Evolutionary conservation across 2,888 invertebrate species (phyloP).

Genomic region (Diadromus collaris): DNA sequence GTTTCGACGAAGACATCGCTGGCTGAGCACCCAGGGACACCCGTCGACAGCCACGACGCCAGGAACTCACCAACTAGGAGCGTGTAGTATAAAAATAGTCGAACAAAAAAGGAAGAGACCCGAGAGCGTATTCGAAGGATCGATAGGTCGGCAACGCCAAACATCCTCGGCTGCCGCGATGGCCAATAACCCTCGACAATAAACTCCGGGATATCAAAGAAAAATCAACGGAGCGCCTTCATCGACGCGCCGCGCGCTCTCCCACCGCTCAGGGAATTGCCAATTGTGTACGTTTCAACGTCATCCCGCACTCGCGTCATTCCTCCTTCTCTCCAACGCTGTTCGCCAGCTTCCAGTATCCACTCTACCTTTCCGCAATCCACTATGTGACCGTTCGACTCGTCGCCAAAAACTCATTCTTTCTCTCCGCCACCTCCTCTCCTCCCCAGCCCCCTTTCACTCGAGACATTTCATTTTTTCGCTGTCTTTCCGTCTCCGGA

Average conservation of each 20-base stretch:
- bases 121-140: slow-evolving; percentile 41
- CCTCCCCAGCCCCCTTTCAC: background rate
- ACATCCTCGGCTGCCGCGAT: slow-evolving; percentile 16
- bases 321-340: slow-evolving; percentile 41
- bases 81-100: background rate
- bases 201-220: slow-evolving; percentile 68
- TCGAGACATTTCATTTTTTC: slow-evolving; percentile 15
- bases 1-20: background rate
- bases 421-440: no score
- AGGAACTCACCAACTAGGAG: slow-evolving; percentile 6
- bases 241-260: slow-evolving; percentile 31
- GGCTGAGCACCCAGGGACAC: background rate
- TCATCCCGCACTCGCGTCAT: slow-evolving; percentile 59
- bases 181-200: slow-evolving; percentile 67
- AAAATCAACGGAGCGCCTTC: slow-evolving; percentile 63
- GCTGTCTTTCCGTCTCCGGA: background rate
- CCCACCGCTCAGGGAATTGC: slow-evolving; percentile 64
- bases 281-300: slow-evolving; percentile 70
- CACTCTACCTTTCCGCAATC: slow-evolving; percentile 13
- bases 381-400: slow-evolving; percentile 13
- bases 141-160: slow-evolving; percentile 25
- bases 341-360: background rate
- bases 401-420: slow-evolving; percentile 23
- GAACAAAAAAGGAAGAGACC: background rate
- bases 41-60: slow-evolving; percentile 18